Base-by-base conservation (phyloP, 2,888 invertebrate genomes). In the Drosophila formosana region DNA sequence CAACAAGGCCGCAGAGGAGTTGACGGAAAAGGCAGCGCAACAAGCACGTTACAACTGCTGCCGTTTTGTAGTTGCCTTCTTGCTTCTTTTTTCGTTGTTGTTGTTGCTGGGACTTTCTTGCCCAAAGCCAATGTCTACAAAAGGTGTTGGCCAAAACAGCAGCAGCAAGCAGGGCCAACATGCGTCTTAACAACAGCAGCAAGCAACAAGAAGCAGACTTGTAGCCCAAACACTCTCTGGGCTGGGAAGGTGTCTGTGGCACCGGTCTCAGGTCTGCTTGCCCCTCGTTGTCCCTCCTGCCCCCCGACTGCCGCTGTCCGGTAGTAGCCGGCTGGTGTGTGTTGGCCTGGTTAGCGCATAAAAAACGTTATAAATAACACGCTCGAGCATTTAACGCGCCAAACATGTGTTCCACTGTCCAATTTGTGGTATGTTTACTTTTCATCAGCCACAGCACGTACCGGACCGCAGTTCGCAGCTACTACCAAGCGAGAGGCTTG, bases 321-420 rank as follows among this genome's bases (percentile, higher is more conserved):
- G 39, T 50, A 8, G 37, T 41, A 58, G 64, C 62, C 37, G 55
- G 43, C 61, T 47, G 60, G 60, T 58, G 18, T 4, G 66, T 66
- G 63, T 66, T 75, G 75, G 78, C 78, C 75, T 70, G 79, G 74
- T 71, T 71, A 72, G 66, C 64, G 80, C 84, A 78, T 75, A 83
- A 87, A 87, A 87, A 84, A 82, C 88, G 85, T 87, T 84, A 86
- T 78, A 88, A 85, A 88, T 85, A 86, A 83, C 83, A 83, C 86
- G 82, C 88, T 81, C 82, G 86, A 87, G 82, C 89, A 89, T 88
- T 88, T 88, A 89, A 88, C 88, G 88, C 89, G 86, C 88, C 89
- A 83, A 88, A 89, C 89, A 89, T 89, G 88, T 89, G 89, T 88
- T 88, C 85, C 85, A 85, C 82, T 83, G 88, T 86, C 83, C 88